A percentile compares a stretch with the other conserved stretches of the same genome.
These are phyloP conservation scores for Oncopodura yosiiana DNA, from an alignment of 1,140 invertebrate genomes.

Conservation along the genomic window DNA sequence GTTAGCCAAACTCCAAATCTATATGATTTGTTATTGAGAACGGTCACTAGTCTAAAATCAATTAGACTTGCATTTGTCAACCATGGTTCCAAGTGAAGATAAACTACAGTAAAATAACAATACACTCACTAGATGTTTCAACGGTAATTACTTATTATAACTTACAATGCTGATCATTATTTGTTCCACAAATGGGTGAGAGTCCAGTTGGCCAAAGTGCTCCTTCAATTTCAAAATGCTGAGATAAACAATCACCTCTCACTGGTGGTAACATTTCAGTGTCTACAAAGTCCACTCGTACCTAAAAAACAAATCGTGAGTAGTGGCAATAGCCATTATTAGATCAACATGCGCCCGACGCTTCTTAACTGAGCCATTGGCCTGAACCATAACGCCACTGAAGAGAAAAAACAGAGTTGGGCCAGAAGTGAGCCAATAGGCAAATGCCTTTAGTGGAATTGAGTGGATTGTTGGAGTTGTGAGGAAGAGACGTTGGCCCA, in stretches of 20 bases:
- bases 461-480: too few relatives aligned
- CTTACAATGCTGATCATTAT: slow-evolving; percentile 35
- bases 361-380: too few relatives aligned
- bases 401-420: too few relatives aligned
- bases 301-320: slow-evolving; percentile 8
- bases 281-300: slow-evolving; percentile 35
- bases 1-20: slow-evolving; percentile 34
- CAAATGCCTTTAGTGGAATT: too few relatives aligned
- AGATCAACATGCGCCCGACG: too few relatives aligned
- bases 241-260: slow-evolving; percentile 31
- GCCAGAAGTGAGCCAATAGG: too few relatives aligned
- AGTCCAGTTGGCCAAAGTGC: slow-evolving; percentile 31
- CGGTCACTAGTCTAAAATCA: slow-evolving; percentile 29
- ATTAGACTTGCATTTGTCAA: slow-evolving; percentile 21
- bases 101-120: slow-evolving; percentile 25
- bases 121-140: neutral
- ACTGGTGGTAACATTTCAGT: slow-evolving; percentile 30
- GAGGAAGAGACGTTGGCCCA: too few relatives aligned
- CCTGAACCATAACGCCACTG: too few relatives aligned
- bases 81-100: slow-evolving; percentile 34
- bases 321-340: too few relatives aligned
- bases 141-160: neutral
- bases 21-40: slow-evolving; percentile 20
- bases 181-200: slow-evolving; percentile 32
- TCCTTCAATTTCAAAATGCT: slow-evolving; percentile 31